Evolutionary conservation across 2,888 invertebrate species (phyloP).

Genomic region (Neuroscelio doddi): DNA sequence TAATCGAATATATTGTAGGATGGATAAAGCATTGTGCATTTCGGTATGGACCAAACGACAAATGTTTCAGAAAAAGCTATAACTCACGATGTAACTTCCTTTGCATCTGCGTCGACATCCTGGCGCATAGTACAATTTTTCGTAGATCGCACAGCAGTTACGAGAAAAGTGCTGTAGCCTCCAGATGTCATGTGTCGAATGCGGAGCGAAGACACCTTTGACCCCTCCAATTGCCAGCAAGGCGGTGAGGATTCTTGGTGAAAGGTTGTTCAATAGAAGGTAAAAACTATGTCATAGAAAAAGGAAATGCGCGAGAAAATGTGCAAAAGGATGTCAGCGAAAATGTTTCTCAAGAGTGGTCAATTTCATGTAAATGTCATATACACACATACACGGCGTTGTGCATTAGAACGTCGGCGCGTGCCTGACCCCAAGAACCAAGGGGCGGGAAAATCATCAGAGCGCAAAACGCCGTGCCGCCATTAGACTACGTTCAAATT

Average conservation of each 20-base stretch:
- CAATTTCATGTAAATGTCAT: slow-evolving; percentile 38
- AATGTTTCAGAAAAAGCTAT: slow-evolving; percentile 25
- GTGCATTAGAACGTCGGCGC: slow-evolving; percentile 27
- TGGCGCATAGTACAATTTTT: too few relatives aligned
- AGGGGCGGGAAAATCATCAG: slow-evolving; percentile 45
- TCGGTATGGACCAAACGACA: slow-evolving; percentile 26
- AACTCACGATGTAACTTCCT: slow-evolving; percentile 30
- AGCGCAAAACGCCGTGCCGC: slow-evolving; percentile 45
- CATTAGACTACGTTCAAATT: slow-evolving; percentile 44
- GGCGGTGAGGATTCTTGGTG: slow-evolving; percentile 23
- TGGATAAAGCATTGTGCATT: slow-evolving; percentile 17
- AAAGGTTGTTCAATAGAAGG: slow-evolving; percentile 34
- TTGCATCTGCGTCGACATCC: slow-evolving; percentile 35
- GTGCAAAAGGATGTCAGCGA: not conserved
- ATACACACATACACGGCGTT: slow-evolving; percentile 17
- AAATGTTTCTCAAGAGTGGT: slow-evolving; percentile 25
- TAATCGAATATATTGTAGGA: slow-evolving; percentile 14
- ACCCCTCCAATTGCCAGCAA: slow-evolving; percentile 22
- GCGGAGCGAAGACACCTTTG: slow-evolving; percentile 42
- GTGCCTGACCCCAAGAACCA: slow-evolving; percentile 40
- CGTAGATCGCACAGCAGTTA: not conserved
- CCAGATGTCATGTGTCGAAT: slow-evolving; percentile 47
- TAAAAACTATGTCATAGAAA: slow-evolving; percentile 27
- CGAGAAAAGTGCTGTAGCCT: slow-evolving; percentile 30
- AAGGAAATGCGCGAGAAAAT: slow-evolving; percentile 27